A percentile compares a stretch with the other conserved stretches of the same genome.
phyloP scores from a whole-genome alignment of 2,797 vertebrate species.

The Sebastes kiyomatsui region DNA sequence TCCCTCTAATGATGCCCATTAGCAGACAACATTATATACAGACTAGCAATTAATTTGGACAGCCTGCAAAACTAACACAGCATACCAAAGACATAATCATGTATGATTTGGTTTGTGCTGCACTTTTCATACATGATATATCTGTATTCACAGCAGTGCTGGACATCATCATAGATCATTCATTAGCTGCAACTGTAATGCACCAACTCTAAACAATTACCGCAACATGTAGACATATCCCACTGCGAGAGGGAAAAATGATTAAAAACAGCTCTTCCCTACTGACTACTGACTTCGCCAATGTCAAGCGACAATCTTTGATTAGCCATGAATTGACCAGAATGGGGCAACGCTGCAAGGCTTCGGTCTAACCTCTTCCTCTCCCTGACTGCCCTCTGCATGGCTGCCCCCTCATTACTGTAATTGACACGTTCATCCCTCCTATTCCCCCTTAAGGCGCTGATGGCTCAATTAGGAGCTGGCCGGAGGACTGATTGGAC shows the following conservation, averaged over 20 bases:
- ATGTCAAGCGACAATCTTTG: constrained; percentile 51
- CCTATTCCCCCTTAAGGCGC: constrained; percentile 69
- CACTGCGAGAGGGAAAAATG: constrained; percentile 19
- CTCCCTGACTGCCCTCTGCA: constrained; percentile 66
- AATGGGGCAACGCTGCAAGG: constrained; percentile 45
- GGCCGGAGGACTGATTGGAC: constrained; percentile 73
- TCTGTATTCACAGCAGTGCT: constrained; percentile 5
- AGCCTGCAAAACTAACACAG: constrained; percentile 1
- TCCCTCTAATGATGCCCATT: background rate
- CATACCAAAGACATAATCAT: background rate
- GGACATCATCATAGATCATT: constrained; percentile 27
- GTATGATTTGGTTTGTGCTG: background rate
- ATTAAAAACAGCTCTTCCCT: constrained; percentile 44
- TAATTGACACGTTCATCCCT: constrained; percentile 78
- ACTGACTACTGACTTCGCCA: constrained; percentile 28
- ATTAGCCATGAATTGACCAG: constrained; percentile 53
- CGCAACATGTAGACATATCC: constrained; percentile 28
- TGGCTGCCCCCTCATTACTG: constrained; percentile 78
- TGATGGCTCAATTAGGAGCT: constrained; percentile 80
- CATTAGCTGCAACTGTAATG: constrained; percentile 22
- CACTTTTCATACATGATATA: background rate
- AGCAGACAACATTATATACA: background rate
- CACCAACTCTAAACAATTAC: constrained; percentile 38
- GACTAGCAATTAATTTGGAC: background rate
- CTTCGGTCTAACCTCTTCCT: constrained; percentile 46